These are phyloP conservation scores for Trichoplax adhaerens DNA, from an alignment of 37 sponge, comb jelly and placozoan genomes.

Conservation along the genomic window DNA sequence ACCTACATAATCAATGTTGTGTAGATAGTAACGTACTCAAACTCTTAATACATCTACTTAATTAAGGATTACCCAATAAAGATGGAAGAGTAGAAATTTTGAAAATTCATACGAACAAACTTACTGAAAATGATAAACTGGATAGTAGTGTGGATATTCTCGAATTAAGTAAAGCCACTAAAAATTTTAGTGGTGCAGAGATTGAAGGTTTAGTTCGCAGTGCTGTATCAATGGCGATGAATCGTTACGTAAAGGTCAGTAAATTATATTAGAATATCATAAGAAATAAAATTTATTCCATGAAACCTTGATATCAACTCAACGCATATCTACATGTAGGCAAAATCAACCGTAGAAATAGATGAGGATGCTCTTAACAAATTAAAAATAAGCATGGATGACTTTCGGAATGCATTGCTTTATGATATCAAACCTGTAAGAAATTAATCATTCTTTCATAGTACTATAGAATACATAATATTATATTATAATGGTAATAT, in stretches of 20 bases:
- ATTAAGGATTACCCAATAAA: conserved; percentile 69
- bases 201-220: conserved; percentile 84
- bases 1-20: neutral
- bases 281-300: neutral
- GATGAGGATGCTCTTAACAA: conserved; percentile 46
- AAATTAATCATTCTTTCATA: neutral
- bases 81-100: conserved; percentile 82
- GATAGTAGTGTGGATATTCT: conserved; percentile 45
- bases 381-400: conserved; percentile 43
- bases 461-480: neutral
- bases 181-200: conserved; percentile 98
- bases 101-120: conserved; percentile 70
- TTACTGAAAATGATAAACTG: conserved; percentile 40
- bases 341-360: conserved; percentile 50
- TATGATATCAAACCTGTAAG: conserved; percentile 76
- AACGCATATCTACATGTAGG: conserved; percentile 5
- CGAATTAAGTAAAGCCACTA: conserved; percentile 45
- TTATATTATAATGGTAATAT: neutral
- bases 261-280: neutral
- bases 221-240: conserved; percentile 80
- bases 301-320: neutral
- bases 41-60: neutral
- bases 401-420: conserved; percentile 74
- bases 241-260: conserved; percentile 54
- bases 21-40: neutral